Percentiles rank a stretch among this genome's conserved stretches.
These are phyloP conservation scores for Microctonus brassicae DNA, from an alignment of 2,888 invertebrate genomes.

Conservation along the genomic window DNA sequence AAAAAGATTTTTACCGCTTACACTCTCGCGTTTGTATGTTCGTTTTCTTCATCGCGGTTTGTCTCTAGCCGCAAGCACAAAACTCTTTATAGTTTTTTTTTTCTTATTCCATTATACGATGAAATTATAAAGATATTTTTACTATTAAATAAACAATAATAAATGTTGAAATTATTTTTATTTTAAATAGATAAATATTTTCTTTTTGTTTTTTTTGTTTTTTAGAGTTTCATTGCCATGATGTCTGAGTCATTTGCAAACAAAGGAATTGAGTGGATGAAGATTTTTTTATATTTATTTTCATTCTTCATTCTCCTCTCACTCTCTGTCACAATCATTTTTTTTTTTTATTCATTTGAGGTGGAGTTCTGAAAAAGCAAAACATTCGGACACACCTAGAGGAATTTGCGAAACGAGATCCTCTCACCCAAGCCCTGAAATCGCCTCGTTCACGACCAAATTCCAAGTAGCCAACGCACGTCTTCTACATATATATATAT, in stretches of 20 bases:
- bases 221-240: not conserved
- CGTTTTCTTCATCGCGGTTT: constrained; percentile 33
- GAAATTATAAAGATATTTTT: too few species aligned
- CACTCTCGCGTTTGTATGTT: constrained; percentile 36
- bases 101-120: too few species aligned
- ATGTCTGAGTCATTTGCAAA: constrained; percentile 22
- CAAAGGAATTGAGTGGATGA: constrained; percentile 21
- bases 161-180: not conserved
- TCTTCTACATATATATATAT: constrained; percentile 19
- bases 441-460: constrained; percentile 39
- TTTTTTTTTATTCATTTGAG: not conserved
- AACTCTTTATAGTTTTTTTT: constrained; percentile 17
- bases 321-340: not conserved
- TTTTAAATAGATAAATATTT: constrained; percentile 1
- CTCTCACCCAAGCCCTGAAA: constrained; percentile 37
- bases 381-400: constrained; percentile 42
- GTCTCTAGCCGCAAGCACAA: constrained; percentile 52
- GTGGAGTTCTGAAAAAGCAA: constrained; percentile 13
- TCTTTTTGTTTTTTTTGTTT: not conserved
- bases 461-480: constrained; percentile 42
- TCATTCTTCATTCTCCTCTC: not conserved
- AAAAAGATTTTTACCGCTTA: constrained; percentile 39
- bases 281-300: not conserved
- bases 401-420: constrained; percentile 46
- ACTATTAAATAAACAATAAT: not conserved